Evolutionary conservation across 2,113 vertebrate species (phyloP), one percentile per base, ranked within the genome.

Genomic region (Callospermophilus lateralis): DNA sequence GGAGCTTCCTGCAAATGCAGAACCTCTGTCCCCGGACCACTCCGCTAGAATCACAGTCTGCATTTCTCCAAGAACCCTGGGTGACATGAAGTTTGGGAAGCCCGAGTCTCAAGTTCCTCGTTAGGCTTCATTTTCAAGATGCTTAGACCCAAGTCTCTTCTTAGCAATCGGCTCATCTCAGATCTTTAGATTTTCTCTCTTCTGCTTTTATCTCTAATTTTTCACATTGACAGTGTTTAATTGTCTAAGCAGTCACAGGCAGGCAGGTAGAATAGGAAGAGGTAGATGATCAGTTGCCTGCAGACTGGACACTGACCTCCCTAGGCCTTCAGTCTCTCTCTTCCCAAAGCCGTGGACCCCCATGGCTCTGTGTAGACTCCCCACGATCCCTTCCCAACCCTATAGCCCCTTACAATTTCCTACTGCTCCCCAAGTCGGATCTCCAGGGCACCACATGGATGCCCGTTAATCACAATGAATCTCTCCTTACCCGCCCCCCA

Each of bases 311-410:
- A 4, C 1, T 5, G 10, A 34, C 34, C 17, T 2, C 12, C 10
- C 3, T 0, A 67, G 32, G 1, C 39, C 0, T 0, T 45, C 8
- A 4, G 6, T 45, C 58, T 73, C 4, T 15, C 30, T 37, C 19
- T 70, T 4, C 16, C 39, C 39, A 34, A 37, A 84, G 32, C 19
- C 16, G 0, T 0, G 9, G 42, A 6, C 8, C 61, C 45, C 30
- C 7, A 5, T 3, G 11, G 1, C 11, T 45, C 87, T 55, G 24
- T 39, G 13, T 2, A 73, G 81, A 26, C 34, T 53, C 67, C 53
- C 67, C n/a, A 55, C 6, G 6, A 5, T 0, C 45, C 30, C 51
- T 24, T 32, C 7, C 16, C 4, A 37, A 2, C 34, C 28, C 42
- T 32, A 3, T 3, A 20, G 16, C 26, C 32, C 19, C 51, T 8